phyloP scores from a whole-genome alignment of 2,797 vertebrate genomes.

The Decapterus maruadsi region DNA sequence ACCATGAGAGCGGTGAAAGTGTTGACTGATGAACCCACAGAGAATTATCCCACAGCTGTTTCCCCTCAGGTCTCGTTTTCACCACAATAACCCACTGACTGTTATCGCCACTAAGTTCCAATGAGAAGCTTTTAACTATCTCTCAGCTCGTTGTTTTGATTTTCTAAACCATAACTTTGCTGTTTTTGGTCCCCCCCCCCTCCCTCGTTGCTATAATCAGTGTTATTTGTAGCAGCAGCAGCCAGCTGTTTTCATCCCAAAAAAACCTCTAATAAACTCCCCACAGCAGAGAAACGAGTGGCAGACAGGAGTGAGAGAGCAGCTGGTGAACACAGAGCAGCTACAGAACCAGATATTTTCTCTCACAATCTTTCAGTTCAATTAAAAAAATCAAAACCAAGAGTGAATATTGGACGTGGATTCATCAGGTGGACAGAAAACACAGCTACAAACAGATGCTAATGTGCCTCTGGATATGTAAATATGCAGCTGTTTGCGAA shows the following conservation, averaged over 20 bases:
- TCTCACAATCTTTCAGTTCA: neutral
- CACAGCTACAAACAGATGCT: neutral
- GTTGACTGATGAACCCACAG: too few relatives aligned
- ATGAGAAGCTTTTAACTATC: too few relatives aligned
- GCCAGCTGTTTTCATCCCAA: neutral
- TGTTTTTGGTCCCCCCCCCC: too few relatives aligned
- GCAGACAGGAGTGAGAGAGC: neutral
- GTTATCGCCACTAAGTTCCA: neutral
- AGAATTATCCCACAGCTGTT: neutral
- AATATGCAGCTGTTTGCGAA: neutral
- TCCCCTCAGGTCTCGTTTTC: neutral
- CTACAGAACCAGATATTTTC: neutral
- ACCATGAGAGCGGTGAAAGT: too few relatives aligned
- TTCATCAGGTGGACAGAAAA: neutral
- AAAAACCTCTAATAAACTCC: too few relatives aligned
- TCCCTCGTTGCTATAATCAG: neutral
- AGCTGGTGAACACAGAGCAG: neutral
- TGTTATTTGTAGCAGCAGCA: neutral
- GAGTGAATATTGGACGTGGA: too few relatives aligned
- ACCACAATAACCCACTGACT: neutral
- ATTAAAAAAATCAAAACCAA: too few relatives aligned
- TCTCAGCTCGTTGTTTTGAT: too few relatives aligned
- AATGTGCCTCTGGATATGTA: neutral
- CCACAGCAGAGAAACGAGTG: too few relatives aligned
- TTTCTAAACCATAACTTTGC: too few relatives aligned